Conservation (phyloP, 2,888 invertebrate species). For the Adela reaumurella region DNA sequence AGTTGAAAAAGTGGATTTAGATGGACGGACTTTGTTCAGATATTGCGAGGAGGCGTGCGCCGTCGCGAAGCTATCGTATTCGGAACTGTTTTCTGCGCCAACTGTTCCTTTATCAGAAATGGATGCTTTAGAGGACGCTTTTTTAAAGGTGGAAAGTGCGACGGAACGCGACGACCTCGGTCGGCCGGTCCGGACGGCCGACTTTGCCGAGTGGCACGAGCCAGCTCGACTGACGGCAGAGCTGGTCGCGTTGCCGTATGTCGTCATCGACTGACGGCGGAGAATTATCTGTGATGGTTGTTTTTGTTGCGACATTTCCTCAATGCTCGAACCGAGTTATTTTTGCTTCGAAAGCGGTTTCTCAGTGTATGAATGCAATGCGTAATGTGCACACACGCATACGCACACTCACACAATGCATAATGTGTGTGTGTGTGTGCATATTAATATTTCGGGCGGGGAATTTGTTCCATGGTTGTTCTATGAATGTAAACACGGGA, state of each 20-base stretch:
- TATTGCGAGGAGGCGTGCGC: slow-evolving; percentile 18
- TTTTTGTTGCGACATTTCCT: neutral
- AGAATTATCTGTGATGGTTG: neutral
- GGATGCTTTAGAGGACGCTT: slow-evolving; percentile 10
- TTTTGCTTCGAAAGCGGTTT: too few species aligned
- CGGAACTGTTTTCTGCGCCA: slow-evolving; percentile 24
- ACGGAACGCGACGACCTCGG: slow-evolving; percentile 22
- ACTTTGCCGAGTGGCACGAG: slow-evolving; percentile 91
- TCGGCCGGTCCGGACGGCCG: slow-evolving; percentile 25
- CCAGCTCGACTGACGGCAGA: slow-evolving; percentile 71
- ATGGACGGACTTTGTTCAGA: slow-evolving; percentile 25
- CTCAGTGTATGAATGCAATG: too few species aligned
- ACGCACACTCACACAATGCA: too few species aligned
- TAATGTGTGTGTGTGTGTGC: too few species aligned
- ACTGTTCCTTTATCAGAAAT: slow-evolving; percentile 18
- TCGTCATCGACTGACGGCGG: slow-evolving; percentile 80
- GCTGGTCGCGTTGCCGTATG: slow-evolving; percentile 93
- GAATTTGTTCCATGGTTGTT: too few species aligned
- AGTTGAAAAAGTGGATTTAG: slow-evolving; percentile 32
- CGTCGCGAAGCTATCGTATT: slow-evolving; percentile 25
- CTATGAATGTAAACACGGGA: too few species aligned
- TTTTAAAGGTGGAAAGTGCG: slow-evolving; percentile 1
- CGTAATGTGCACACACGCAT: too few species aligned
- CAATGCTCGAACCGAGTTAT: neutral
- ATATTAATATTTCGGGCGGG: too few species aligned